Evolutionary conservation across 1,140 invertebrate species (phyloP).

Genomic region (Pantala flavescens): DNA sequence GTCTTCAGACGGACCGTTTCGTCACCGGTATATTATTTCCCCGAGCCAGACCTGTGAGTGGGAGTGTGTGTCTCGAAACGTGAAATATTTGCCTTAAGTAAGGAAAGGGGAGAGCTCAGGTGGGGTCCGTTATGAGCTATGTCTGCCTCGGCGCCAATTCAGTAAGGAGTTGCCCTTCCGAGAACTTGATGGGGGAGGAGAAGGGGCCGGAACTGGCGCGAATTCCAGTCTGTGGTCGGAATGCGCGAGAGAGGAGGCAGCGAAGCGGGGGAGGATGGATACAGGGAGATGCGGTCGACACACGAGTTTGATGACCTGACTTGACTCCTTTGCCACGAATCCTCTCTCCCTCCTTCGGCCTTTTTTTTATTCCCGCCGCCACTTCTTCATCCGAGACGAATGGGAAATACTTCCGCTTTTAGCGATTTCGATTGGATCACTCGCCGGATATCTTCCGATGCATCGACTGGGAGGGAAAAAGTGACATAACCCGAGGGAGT

Average conservation of each 20-base stretch:
- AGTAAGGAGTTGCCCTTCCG: background rate
- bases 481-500: no score
- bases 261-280: background rate
- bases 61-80: no score
- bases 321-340: background rate
- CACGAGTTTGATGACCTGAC: background rate
- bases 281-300: background rate
- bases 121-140: background rate
- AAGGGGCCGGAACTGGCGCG: background rate
- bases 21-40: no score
- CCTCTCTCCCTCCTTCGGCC: background rate
- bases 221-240: constrained; percentile 7
- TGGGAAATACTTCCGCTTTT: no score
- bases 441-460: no score
- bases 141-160: background rate
- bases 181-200: background rate
- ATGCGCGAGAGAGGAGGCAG: background rate
- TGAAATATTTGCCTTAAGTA: no score
- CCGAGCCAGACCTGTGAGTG: no score
- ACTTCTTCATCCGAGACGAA: background rate
- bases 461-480: no score
- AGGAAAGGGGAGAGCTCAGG: background rate
- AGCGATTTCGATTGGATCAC: no score
- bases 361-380: background rate
- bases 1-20: no score